Percentiles rank a stretch among this genome's conserved stretches.
phyloP scores from a whole-genome alignment of 2,888 invertebrate genomes.

The Drosophila stalkeri region DNA sequence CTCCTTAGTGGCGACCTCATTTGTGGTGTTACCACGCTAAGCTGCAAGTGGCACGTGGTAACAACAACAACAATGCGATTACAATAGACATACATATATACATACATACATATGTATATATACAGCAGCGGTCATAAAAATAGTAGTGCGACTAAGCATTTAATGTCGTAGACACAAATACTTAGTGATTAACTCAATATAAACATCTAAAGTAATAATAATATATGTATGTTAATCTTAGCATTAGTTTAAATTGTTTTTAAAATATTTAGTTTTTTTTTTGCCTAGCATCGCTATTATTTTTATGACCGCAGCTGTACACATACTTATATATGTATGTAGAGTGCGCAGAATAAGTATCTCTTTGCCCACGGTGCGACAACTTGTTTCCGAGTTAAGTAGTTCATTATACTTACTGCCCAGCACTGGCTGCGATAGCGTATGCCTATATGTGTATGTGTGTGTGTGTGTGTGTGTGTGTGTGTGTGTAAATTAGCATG shows the following conservation, averaged over 20 bases:
- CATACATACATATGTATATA: background rate
- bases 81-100: constrained; percentile 9
- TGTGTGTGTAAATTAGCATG: constrained; percentile 72
- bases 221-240: too few relatives aligned
- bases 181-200: too few relatives aligned
- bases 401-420: constrained; percentile 70
- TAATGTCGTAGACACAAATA: too few relatives aligned
- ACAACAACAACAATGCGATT: constrained; percentile 47
- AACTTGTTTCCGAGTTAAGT: constrained; percentile 71
- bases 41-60: constrained; percentile 68
- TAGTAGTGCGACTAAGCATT: too few relatives aligned
- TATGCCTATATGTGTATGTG: constrained; percentile 22
- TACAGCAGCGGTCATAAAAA: too few relatives aligned
- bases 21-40: constrained; percentile 54
- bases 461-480: constrained; percentile 30
- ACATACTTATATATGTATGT: background rate
- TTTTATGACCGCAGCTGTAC: too few relatives aligned
- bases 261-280: too few relatives aligned
- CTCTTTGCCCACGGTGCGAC: constrained; percentile 57
- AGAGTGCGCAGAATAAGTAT: constrained; percentile 8
- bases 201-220: too few relatives aligned
- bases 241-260: too few relatives aligned
- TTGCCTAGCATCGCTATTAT: too few relatives aligned
- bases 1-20: constrained; percentile 52
- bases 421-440: constrained; percentile 37